phyloP scores from a whole-genome alignment of 2,888 invertebrate genomes.

The Nymphalis urticae region DNA sequence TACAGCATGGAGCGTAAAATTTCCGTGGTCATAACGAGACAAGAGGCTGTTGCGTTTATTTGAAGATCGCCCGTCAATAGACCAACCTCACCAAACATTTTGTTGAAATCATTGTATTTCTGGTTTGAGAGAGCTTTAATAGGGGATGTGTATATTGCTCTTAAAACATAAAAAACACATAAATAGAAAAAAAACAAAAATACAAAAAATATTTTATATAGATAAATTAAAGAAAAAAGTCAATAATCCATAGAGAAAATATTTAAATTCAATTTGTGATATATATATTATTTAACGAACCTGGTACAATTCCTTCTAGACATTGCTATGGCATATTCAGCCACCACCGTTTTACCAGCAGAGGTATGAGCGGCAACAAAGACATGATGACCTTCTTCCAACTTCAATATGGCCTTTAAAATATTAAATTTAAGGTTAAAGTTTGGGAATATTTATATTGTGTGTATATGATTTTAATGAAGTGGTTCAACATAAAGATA shows the following conservation, averaged over 20 bases:
- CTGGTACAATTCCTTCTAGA: conserved; percentile 95
- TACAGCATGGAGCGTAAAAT: conserved; percentile 98
- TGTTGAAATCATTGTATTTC: conserved; percentile 98
- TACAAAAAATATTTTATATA: background rate
- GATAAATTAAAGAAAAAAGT: too few species aligned
- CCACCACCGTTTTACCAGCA: conserved; percentile 99
- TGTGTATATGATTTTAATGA: too few species aligned
- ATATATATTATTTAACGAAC: conserved; percentile 57
- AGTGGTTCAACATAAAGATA: too few species aligned
- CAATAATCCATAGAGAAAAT: too few species aligned
- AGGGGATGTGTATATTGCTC: conserved; percentile 98
- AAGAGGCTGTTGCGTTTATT: conserved; percentile 95
- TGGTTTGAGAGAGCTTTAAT: conserved; percentile 99
- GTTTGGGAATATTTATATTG: too few species aligned
- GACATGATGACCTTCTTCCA: conserved; percentile 96
- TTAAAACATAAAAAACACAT: conserved; percentile 46
- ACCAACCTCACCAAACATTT: conserved; percentile 95
- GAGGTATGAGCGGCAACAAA: conserved; percentile 99
- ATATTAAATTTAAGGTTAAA: background rate
- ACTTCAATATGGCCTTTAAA: conserved; percentile 90
- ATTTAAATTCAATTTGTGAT: too few species aligned
- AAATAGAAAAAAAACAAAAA: background rate
- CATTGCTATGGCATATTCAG: conserved; percentile 99
- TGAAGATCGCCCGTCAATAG: conserved; percentile 97
- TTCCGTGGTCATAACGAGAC: conserved; percentile 99